These are phyloP conservation scores for Ecliptopera silaceata DNA, from an alignment of 2,888 invertebrate genomes.

Conservation along the genomic window DNA sequence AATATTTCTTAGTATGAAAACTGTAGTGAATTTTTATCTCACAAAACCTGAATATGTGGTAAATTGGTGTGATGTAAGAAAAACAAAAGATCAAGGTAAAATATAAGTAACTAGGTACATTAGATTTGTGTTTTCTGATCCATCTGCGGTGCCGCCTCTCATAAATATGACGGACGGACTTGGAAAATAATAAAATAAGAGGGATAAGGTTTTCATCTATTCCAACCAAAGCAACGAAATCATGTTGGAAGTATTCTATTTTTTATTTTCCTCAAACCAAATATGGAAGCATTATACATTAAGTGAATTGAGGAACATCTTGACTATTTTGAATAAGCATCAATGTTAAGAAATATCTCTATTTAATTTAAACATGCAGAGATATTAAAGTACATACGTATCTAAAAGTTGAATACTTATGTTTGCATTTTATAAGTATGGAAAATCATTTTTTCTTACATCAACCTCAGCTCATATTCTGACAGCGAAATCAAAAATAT, in stretches of 20 bases:
- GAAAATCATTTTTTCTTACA: no score
- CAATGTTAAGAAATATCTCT: no score
- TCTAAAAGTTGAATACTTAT: no score
- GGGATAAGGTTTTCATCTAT: constrained; percentile 73
- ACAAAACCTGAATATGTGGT: no score
- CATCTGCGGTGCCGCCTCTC: constrained; percentile 72
- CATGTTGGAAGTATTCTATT: constrained; percentile 71
- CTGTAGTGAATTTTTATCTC: no score
- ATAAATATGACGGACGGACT: constrained; percentile 76
- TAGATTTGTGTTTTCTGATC: constrained; percentile 79
- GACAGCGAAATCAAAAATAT: background rate
- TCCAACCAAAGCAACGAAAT: constrained; percentile 62
- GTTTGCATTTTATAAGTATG: no score
- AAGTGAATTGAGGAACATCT: constrained; percentile 49
- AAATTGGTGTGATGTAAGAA: no score
- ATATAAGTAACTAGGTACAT: constrained; percentile 46
- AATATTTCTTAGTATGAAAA: no score
- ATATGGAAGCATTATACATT: constrained; percentile 55
- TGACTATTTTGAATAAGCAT: no score
- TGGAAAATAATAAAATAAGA: constrained; percentile 74
- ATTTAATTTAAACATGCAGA: no score
- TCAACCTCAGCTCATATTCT: no score
- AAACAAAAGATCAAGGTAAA: background rate
- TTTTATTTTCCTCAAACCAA: constrained; percentile 67
- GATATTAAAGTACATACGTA: no score